These are phyloP conservation scores for Muntiacus reevesi DNA, from an alignment of 2,113 vertebrate species.

Conservation along the genomic window DNA sequence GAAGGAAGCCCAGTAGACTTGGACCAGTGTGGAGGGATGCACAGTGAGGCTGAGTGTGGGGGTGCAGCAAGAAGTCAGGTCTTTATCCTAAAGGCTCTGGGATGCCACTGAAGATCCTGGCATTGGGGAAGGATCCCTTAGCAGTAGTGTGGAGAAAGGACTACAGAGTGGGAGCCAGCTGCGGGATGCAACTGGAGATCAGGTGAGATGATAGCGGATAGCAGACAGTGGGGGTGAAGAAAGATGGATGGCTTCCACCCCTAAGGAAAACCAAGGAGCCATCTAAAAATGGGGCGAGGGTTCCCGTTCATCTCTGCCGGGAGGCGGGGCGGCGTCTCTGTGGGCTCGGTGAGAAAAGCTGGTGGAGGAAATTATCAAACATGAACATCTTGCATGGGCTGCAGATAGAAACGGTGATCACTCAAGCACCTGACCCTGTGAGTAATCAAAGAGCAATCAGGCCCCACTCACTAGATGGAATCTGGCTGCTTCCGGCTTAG, in stretches of 20 bases:
- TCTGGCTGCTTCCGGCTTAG: constrained; percentile 10
- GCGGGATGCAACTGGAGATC: not conserved
- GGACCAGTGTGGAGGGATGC: not conserved
- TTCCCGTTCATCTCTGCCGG: not conserved
- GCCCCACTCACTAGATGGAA: not conserved
- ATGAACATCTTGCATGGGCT: not conserved
- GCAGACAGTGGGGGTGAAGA: not conserved
- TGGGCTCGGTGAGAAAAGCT: not conserved
- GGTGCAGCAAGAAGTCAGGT: not conserved
- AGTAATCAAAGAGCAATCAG: constrained; percentile 46
- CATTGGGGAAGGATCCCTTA: not conserved
- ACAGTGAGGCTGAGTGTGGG: not conserved
- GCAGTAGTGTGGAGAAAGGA: not conserved
- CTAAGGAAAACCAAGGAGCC: not conserved
- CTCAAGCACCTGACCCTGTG: not conserved
- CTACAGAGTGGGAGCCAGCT: not conserved
- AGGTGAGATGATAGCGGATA: not conserved
- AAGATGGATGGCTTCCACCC: not conserved
- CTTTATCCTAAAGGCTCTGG: not conserved
- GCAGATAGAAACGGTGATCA: not conserved
- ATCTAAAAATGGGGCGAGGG: not conserved
- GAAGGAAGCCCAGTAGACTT: not conserved
- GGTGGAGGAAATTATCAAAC: not conserved
- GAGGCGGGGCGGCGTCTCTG: not conserved
- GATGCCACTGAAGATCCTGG: not conserved